Base-by-base conservation (phyloP, 2,113 vertebrate genomes). In the Pelmatolapia mariae region DNA sequence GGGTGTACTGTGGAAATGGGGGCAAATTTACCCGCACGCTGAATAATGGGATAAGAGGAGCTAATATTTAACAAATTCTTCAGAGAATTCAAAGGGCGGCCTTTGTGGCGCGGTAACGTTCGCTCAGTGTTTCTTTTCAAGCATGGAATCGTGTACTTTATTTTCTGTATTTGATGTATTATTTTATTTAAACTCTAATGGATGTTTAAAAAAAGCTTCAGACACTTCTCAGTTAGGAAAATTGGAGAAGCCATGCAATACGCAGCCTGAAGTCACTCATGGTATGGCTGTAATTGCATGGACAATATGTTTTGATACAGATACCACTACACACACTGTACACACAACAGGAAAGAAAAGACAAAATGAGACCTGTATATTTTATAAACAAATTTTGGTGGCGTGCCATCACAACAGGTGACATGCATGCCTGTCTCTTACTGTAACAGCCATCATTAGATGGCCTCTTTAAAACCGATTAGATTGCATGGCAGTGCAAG, bases 41-140 rank as follows among this genome's bases (percentile, higher is more conserved):
- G 92, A 94, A 95, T 96, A 94, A 96, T 93, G 82, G 85, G 86
- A 93, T 93, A 78, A 92, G 53, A 83, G 82, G 66, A 94, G 90
- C 85, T 82, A 90, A 86, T 93, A 88, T 91, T 93, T 89, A 89
- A 91, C 91, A 78, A 85, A 92, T 94, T 93, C 80, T 88, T 88
- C 9, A 82, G 87, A 90, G 73, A 92, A 92, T 93, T 93, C 82
- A 86, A 88, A 76, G 33, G 76, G 78, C 29, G 47, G 57, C 76
- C 57, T 66, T 83, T 90, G 52, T 80, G 82, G 63, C 68, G 50
- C 4, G 83, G n/a, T 79, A 31, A 36, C 89, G 40, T 80, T 54
- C 36, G 8, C 33, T 56, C 54, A 10, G 61, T 71, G 63, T 76
- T 59, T 56, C 38, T 88, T 61, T 81, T 13, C 45, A 68, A 57